Base-by-base conservation (phyloP, 35 echinoderm and acorn worm species). In the Anneissia japonica region DNA sequence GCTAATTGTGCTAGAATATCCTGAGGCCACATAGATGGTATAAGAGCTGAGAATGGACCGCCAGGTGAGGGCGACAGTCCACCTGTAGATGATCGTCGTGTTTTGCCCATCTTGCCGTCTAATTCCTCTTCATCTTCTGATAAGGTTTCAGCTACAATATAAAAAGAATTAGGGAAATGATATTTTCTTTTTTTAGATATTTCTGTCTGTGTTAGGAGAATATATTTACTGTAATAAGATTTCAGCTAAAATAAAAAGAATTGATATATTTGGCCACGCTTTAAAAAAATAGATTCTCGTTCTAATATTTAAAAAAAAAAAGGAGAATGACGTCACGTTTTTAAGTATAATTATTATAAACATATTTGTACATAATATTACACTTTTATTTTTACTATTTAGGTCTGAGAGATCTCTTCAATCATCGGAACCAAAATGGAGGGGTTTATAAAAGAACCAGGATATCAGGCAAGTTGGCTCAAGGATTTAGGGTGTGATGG, bases 121-220 rank as follows among this genome's bases (percentile, higher is more conserved):
- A 94, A 86, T 43, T 99, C 96, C 73, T 99, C 96, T 81, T 99
- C 96, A 87, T 99, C 96, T 87, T 99, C 96, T 17, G 96, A 99
- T 29, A 99, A 84, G 9, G 96, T 94, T 74, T 99, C 96, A 83
- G 96, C 92, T 99, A 87, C 3, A 84, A 90, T 36, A 38, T 23
- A 46, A 32, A 86, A 72, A 46, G 41, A 85, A 85, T 72, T 30
- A 78, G 17, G 36, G 80, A 81, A 75, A 3, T 34, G 55, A 83
- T 46, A 43, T 23, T 0, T 2, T 30, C n/a, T 34, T 79, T 29
- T 17, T 30, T 30, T 79, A 0, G 33, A 29, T 30, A 29, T 79
- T 30, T 0, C 19, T 26, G 23, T 34, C 35, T 34, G n/a, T 79
- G 77, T 1, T 4, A 34, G 77, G 13, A 30, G 34, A 79, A 23